phyloP scores from a whole-genome alignment of 2,797 vertebrate species.

The Natrix natrix region DNA sequence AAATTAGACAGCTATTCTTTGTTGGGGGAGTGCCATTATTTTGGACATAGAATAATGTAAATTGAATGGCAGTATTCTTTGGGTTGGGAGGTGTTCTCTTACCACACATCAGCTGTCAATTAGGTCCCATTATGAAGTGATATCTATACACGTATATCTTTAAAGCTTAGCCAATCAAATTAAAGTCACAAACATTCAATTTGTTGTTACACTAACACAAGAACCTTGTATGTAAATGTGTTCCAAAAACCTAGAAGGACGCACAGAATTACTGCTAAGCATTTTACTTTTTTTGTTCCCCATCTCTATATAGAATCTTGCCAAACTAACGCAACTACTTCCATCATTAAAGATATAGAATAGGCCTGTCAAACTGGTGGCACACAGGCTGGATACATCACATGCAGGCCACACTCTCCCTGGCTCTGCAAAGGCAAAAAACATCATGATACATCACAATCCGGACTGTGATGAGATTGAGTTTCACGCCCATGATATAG shows the following conservation, averaged over 20 bases:
- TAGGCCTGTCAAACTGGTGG: too few species aligned
- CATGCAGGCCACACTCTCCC: too few species aligned
- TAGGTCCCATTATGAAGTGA: background rate
- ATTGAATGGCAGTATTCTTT: conserved; percentile 21
- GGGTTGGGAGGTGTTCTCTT: conserved; percentile 8
- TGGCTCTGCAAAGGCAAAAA: too few species aligned
- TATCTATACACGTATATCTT: background rate
- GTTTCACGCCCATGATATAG: background rate
- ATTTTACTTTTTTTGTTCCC: background rate
- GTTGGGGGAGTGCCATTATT: conserved; percentile 28
- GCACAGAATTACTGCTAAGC: background rate
- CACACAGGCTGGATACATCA: too few species aligned
- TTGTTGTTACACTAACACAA: background rate
- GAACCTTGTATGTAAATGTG: background rate
- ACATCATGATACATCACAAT: too few species aligned
- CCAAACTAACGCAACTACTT: background rate
- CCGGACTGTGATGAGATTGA: too few species aligned
- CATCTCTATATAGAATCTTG: background rate
- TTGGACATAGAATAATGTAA: conserved; percentile 32
- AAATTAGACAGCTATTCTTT: conserved; percentile 49
- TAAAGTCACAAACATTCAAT: background rate
- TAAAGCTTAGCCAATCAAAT: background rate
- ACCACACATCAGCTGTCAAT: background rate
- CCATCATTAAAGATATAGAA: background rate
- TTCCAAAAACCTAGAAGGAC: background rate